Percentiles rank a stretch among this genome's conserved stretches.
phyloP scores from a whole-genome alignment of 1,140 invertebrate species.

The Magallana ariakensis region DNA sequence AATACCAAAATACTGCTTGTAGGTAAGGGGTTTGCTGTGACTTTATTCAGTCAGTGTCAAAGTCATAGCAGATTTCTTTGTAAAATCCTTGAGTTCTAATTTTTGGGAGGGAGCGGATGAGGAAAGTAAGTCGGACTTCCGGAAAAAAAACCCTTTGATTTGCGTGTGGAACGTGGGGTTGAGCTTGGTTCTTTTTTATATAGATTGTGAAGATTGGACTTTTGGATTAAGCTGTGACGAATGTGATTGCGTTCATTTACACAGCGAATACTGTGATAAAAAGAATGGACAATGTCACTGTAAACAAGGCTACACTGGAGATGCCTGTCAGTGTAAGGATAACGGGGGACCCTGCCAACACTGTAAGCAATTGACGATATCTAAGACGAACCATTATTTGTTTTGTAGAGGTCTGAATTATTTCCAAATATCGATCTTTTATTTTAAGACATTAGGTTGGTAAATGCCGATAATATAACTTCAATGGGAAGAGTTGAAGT shows the following conservation, averaged over 20 bases:
- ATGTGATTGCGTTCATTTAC: background rate
- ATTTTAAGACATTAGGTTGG: conserved; percentile 47
- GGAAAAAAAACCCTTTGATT: too few species aligned
- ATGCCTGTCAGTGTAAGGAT: background rate
- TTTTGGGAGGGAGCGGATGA: too few species aligned
- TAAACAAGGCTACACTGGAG: background rate
- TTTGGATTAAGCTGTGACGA: conserved; percentile 2
- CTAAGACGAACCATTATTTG: background rate
- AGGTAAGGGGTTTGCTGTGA: too few species aligned
- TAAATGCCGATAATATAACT: conserved; percentile 38
- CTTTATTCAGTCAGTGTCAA: too few species aligned
- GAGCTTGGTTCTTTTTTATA: background rate
- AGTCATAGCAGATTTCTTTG: too few species aligned
- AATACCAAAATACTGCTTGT: too few species aligned
- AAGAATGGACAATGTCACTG: background rate
- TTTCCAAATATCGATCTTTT: background rate
- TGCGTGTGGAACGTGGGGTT: too few species aligned
- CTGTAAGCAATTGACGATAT: background rate
- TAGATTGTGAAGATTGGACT: background rate
- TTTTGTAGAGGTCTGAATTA: background rate
- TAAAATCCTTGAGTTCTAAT: too few species aligned
- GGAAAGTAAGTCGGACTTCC: too few species aligned
- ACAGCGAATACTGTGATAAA: background rate
- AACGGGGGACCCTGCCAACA: background rate
- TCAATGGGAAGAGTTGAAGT: conserved; percentile 80